Conservation (phyloP, 2,113 vertebrate species). For the Chionodraco myersi region DNA sequence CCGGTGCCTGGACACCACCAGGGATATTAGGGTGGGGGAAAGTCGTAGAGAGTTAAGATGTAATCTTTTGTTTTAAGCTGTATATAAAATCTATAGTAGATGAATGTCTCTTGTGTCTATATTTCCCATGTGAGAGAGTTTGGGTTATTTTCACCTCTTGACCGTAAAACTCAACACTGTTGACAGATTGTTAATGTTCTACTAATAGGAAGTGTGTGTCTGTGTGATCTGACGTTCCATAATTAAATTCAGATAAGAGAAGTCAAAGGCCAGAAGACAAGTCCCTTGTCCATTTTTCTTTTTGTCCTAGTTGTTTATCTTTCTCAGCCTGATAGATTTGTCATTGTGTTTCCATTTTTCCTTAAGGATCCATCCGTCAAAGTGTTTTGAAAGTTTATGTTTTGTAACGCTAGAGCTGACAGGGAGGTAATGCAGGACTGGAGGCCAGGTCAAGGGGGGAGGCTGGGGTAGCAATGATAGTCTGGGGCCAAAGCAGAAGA, state of each 20-base stretch:
- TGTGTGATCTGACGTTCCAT: constrained; percentile 2
- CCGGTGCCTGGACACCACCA: constrained; percentile 19
- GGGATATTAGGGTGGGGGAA: not conserved
- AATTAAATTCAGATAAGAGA: not conserved
- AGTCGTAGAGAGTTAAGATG: not conserved
- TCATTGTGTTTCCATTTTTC: constrained; percentile 28
- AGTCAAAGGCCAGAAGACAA: constrained; percentile 4
- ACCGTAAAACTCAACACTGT: not conserved
- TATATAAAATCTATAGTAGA: not conserved
- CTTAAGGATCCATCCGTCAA: constrained; percentile 9
- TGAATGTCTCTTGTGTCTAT: not conserved
- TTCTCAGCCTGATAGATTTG: constrained; percentile 4
- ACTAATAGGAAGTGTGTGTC: not conserved
- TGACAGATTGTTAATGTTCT: not conserved
- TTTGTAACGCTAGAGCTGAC: constrained; percentile 5
- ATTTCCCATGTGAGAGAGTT: not conserved
- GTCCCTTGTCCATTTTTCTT: constrained; percentile 2
- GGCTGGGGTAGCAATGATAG: not conserved
- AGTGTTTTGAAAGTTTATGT: constrained; percentile 18
- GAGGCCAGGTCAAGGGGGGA: constrained; percentile 29
- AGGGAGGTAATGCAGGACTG: constrained; percentile 10
- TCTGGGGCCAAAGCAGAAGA: constrained; percentile 13
- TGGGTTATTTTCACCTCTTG: not conserved
- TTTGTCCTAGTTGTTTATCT: constrained; percentile 4
- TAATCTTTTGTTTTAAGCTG: not conserved